phyloP scores from a whole-genome alignment of 2,113 vertebrate genomes.

The Zapus hudsonius region DNA sequence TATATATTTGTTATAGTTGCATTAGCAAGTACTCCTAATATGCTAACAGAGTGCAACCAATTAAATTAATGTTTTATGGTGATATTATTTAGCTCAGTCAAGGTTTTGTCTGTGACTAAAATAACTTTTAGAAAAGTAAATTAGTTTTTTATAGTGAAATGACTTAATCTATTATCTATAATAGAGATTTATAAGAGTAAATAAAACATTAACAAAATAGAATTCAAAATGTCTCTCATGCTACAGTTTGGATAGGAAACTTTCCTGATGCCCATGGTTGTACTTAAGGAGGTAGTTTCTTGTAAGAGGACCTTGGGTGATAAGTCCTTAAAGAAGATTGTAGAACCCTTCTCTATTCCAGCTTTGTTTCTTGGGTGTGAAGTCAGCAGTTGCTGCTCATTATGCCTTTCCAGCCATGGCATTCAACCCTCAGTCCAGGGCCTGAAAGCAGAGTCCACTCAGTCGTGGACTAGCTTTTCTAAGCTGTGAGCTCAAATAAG shows the following conservation, averaged over 20 bases:
- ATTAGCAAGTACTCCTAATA: background rate
- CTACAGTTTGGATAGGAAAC: background rate
- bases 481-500: background rate
- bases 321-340: background rate
- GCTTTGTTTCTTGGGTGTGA: background rate
- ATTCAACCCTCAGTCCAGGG: rapidly evolving
- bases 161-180: slow-evolving; percentile 32
- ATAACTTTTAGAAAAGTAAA: slow-evolving; percentile 19
- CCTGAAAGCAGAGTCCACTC: background rate
- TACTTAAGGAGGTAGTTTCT: too few relatives aligned
- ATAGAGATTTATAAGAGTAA: background rate
- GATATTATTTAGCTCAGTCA: background rate
- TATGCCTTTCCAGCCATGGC: too few relatives aligned
- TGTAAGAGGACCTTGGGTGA: too few relatives aligned
- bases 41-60: background rate
- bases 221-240: background rate
- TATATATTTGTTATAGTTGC: background rate
- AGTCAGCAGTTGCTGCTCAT: background rate
- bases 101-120: slow-evolving; percentile 23
- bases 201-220: slow-evolving; percentile 41
- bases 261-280: background rate
- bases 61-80: slow-evolving; percentile 21
- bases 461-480: background rate
- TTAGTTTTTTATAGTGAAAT: background rate
- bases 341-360: background rate